phyloP scores from a whole-genome alignment of 2,113 vertebrate species.

The Pangasianodon hypophthalmus region DNA sequence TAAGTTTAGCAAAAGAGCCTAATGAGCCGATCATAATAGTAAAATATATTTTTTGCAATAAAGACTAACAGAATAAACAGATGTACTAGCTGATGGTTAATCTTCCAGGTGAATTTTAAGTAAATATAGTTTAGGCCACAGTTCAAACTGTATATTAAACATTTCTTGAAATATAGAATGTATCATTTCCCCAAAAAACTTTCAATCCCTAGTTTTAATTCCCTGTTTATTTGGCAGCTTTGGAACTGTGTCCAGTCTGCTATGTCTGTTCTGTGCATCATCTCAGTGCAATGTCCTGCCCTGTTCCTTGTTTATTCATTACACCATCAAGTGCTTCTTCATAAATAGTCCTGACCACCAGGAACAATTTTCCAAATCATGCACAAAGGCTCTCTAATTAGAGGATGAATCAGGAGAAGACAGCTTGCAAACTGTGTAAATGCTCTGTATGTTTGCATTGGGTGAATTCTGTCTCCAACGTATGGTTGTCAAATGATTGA shows the following conservation, averaged over 20 bases:
- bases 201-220: background rate
- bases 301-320: slow-evolving; percentile 28
- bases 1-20: background rate
- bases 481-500: slow-evolving; percentile 21
- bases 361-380: background rate
- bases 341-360: background rate
- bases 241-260: background rate
- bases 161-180: background rate
- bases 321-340: slow-evolving; percentile 9
- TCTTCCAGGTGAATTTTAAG: background rate
- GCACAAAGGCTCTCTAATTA: slow-evolving; percentile 2
- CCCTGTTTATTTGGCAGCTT: background rate
- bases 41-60: background rate
- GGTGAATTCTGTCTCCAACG: background rate
- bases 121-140: background rate
- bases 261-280: background rate
- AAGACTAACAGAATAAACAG: background rate
- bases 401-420: background rate
- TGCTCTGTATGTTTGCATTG: background rate
- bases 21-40: background rate
- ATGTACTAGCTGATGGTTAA: background rate
- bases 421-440: background rate
- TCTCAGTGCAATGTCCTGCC: background rate
- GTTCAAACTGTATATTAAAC: background rate
- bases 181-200: background rate